Base-by-base conservation (phyloP, 2,797 vertebrate species). In the Graptemys geographica region DNA sequence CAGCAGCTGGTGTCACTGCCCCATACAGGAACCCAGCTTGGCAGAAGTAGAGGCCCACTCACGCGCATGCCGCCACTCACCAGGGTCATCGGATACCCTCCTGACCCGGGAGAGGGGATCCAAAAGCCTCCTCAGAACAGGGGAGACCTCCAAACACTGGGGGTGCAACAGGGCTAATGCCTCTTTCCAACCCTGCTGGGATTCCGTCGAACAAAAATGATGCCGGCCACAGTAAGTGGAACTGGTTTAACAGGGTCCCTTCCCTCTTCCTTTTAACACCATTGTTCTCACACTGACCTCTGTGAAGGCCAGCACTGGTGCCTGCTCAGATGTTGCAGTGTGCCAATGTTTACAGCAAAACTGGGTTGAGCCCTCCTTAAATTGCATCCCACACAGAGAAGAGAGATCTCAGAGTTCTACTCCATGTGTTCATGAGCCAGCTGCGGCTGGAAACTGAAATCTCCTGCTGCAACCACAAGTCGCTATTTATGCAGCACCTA, bases 301-400 rank as follows among this genome's bases (percentile, higher is more conserved):
- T 33, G 33, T 37, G 90, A 65, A 57, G 9, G 33, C 79, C 53
- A 37, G 44, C 69, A 25, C 90, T 85, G 44, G 51, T 41, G 81
- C n/a, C 65, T 49, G 79, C 28, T 87, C 82, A 79, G 79, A 9
- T 37, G 47, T 28, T 37, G 5, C 16, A 28, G 49, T 84, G 53
- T 44, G 81, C 0, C 8, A 72, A 41, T n/a, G 27, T 90, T 80
- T 27, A 41, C 84, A 33, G 76, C 47, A 79, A 53, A 78, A 90
- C 76, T 94, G 57, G 76, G 76, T 74, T 84, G 72, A 86, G 88
- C 47, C 27, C 27, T 94, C 79, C 52, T 88, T 86, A 72, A 65
- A 65, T 92, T 86, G 93, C 88, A 88, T 4, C 82, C 44, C 82
- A 57, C 81, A 25, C 57, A 91, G 47, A 85, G 76, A 37, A 82